Conservation (phyloP, 1,140 invertebrate genomes). For the Colletes gigas region DNA sequence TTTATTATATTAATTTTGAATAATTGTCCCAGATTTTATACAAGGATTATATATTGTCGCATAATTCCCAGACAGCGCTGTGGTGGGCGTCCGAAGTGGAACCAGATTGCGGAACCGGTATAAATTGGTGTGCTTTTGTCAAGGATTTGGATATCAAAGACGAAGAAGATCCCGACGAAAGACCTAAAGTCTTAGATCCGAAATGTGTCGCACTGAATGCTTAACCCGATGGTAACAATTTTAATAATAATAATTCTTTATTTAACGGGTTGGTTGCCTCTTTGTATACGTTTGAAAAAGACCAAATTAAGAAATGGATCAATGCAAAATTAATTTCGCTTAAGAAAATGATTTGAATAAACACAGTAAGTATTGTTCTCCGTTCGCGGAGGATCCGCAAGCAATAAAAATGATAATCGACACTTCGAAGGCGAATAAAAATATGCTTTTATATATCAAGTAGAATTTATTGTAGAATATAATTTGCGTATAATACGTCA, state of each 20-base stretch:
- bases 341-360: no score
- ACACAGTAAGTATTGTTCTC: not conserved
- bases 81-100: constrained; percentile 80
- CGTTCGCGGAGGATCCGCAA: not conserved
- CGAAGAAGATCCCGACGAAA: constrained; percentile 23
- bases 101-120: constrained; percentile 72
- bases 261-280: no score
- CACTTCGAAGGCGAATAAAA: constrained; percentile 8
- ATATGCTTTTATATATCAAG: constrained; percentile 24
- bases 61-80: constrained; percentile 74
- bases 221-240: not conserved
- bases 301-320: no score
- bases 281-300: no score
- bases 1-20: not conserved
- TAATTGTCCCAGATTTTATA: not conserved
- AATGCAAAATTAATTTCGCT: no score
- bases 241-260: not conserved
- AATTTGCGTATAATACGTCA: constrained; percentile 53
- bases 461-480: constrained; percentile 61
- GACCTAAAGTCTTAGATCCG: not conserved
- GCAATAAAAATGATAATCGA: not conserved
- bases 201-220: not conserved
- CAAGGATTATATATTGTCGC: not conserved
- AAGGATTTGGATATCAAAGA: constrained; percentile 79
- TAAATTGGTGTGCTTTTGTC: constrained; percentile 81